Evolutionary conservation across 1,140 invertebrate genomes (phyloP).

Genomic region (Drosophila grimshawi): DNA sequence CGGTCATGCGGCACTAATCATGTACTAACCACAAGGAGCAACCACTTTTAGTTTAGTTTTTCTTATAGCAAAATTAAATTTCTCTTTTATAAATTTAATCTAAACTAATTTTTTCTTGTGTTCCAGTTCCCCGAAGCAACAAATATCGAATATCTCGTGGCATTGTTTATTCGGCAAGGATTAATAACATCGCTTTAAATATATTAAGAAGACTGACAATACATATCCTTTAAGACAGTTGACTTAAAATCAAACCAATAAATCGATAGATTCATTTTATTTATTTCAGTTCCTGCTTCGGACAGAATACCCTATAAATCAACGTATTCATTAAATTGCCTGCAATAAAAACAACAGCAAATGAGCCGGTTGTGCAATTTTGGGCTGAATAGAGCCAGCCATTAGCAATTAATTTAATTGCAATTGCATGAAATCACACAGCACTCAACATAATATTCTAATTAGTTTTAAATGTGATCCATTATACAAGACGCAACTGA

Average conservation of each 20-base stretch:
- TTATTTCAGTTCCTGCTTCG: background rate
- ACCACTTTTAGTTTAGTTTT: no score
- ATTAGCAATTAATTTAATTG: slow-evolving; percentile 72
- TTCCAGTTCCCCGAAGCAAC: no score
- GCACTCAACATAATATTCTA: slow-evolving; percentile 74
- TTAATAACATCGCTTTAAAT: no score
- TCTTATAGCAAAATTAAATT: no score
- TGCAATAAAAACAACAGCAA: slow-evolving; percentile 13
- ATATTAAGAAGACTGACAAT: no score
- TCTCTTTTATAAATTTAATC: no score
- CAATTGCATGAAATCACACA: slow-evolving; percentile 62
- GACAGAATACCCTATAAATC: slow-evolving; percentile 9
- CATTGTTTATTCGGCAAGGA: no score
- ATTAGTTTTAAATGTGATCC: slow-evolving; percentile 68
- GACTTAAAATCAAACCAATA: background rate
- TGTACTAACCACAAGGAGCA: no score
- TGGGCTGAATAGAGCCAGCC: slow-evolving; percentile 19
- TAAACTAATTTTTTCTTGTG: no score
- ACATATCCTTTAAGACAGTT: background rate
- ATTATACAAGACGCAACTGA: slow-evolving; percentile 53
- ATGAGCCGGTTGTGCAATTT: slow-evolving; percentile 59
- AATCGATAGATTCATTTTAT: background rate
- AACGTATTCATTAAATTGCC: slow-evolving; percentile 15
- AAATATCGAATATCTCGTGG: no score
- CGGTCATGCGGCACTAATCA: background rate